Conservation (phyloP, 2,113 vertebrate species). For the Phainopepla nitens region DNA sequence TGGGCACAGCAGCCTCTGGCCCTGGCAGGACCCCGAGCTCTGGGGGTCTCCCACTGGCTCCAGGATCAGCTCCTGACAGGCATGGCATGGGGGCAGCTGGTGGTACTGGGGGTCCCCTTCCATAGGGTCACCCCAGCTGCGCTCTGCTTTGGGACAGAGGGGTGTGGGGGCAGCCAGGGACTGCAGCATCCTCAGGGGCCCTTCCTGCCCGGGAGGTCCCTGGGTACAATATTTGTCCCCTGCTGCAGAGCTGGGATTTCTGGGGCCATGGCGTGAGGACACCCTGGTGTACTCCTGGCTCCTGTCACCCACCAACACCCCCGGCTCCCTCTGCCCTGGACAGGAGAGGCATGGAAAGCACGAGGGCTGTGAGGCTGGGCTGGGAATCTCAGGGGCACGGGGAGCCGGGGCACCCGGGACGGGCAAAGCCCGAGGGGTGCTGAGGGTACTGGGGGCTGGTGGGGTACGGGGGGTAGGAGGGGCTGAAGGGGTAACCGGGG, state of each 20-base stretch:
- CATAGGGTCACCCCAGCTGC: not conserved
- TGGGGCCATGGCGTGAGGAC: accelerated
- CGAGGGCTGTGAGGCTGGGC: not conserved
- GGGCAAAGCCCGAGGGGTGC: no score
- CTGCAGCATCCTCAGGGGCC: not conserved
- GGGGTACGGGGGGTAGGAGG: not conserved
- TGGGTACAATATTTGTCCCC: no score
- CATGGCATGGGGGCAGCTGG: not conserved
- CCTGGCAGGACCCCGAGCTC: not conserved
- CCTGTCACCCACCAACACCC: not conserved
- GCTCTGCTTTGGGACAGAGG: not conserved
- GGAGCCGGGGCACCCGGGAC: no score
- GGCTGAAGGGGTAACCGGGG: not conserved
- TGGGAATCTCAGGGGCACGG: not conserved
- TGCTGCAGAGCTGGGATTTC: accelerated
- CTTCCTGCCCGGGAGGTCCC: no score
- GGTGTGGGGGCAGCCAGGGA: accelerated
- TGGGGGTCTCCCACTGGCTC: not conserved
- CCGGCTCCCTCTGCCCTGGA: not conserved
- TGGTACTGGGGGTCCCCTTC: not conserved
- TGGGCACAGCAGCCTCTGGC: not conserved
- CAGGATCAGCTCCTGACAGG: not conserved
- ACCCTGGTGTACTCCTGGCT: not conserved
- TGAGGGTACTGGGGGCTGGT: not conserved
- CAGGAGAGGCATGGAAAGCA: not conserved